A percentile compares a stretch with the other conserved stretches of the same genome.
phyloP scores from a whole-genome alignment of 2,888 invertebrate species.

The Machimus atricapillus region DNA sequence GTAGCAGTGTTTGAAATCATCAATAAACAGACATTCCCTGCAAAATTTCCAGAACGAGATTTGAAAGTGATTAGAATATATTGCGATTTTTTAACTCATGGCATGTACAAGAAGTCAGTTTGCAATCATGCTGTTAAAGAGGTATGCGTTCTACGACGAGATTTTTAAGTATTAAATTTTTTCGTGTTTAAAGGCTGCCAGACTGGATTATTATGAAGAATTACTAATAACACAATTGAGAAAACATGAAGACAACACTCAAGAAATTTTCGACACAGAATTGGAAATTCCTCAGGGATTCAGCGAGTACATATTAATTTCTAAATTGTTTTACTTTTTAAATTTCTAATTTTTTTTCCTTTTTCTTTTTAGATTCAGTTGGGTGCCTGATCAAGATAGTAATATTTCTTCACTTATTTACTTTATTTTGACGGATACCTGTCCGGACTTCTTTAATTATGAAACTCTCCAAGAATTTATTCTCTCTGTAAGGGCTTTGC shows the following conservation, averaged over 20 bases:
- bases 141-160: background rate
- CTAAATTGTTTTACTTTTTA: background rate
- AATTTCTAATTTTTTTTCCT: background rate
- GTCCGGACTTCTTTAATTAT: background rate
- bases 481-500: background rate
- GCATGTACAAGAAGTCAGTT: background rate
- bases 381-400: background rate
- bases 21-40: background rate
- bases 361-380: background rate
- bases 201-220: background rate
- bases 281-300: background rate
- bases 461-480: background rate
- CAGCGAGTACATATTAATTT: background rate
- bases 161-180: background rate
- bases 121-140: background rate
- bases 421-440: background rate
- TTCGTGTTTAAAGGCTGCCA: background rate
- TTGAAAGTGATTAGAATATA: background rate
- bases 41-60: background rate
- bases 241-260: too few relatives aligned
- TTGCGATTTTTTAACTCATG: background rate
- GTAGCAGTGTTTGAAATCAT: background rate
- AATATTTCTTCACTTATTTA: background rate
- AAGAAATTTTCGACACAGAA: background rate
- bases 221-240: background rate